phyloP scores from a whole-genome alignment of 2,797 vertebrate species.

The Remorina albescens region DNA sequence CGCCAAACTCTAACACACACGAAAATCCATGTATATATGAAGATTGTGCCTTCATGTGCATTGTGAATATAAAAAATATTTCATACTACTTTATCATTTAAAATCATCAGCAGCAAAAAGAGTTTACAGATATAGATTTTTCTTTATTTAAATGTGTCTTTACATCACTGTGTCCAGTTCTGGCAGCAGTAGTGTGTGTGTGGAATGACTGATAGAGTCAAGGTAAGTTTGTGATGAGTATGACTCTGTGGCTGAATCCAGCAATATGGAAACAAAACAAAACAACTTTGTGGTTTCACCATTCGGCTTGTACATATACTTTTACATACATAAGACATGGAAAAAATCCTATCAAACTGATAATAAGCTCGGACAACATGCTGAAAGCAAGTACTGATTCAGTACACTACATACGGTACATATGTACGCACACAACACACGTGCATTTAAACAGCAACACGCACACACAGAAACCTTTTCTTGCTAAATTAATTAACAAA shows the following conservation, averaged over 20 bases:
- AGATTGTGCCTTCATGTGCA: neutral
- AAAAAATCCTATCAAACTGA: constrained; percentile 75
- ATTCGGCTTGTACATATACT: constrained; percentile 77
- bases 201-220: constrained; percentile 63
- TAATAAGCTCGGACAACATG: constrained; percentile 84
- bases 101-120: constrained; percentile 15
- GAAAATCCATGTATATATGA: neutral
- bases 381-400: constrained; percentile 87
- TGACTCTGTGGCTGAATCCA: constrained; percentile 49
- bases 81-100: neutral
- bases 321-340: constrained; percentile 76
- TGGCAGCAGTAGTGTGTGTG: constrained; percentile 73
- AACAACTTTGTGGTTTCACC: constrained; percentile 66
- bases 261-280: constrained; percentile 57
- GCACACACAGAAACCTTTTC: constrained; percentile 50
- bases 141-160: constrained; percentile 79
- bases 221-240: constrained; percentile 35
- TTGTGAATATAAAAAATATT: neutral
- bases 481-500: too few relatives aligned
- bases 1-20: neutral
- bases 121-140: constrained; percentile 74
- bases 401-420: constrained; percentile 80
- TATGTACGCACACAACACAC: constrained; percentile 69
- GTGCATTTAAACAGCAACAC: constrained; percentile 70
- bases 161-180: constrained; percentile 75